Conservation (phyloP, 1,140 invertebrate genomes). For the Drepana arcuata region DNA sequence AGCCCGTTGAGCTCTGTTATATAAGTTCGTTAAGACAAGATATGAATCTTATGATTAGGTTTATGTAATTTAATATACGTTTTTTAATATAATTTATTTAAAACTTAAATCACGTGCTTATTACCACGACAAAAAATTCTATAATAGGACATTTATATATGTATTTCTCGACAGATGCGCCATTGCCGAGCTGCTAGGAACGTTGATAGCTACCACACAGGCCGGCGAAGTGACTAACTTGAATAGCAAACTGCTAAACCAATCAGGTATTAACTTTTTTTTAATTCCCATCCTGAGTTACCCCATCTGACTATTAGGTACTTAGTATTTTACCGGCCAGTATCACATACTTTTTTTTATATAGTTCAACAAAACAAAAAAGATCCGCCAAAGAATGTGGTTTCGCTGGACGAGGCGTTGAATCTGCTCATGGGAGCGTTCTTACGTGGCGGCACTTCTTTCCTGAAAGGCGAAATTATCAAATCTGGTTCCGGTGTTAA, state of each 20-base stretch:
- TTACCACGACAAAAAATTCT: no score
- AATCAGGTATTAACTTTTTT: conserved; percentile 16
- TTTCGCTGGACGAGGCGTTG: conserved; percentile 93
- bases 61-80: no score
- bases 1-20: no score
- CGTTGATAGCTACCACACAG: conserved; percentile 89
- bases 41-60: no score
- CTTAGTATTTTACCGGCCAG: no score
- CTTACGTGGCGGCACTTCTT: conserved; percentile 93
- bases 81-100: no score
- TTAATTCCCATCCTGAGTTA: no score
- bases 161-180: conserved; percentile 77
- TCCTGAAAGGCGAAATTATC: conserved; percentile 97
- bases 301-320: no score
- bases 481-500: conserved; percentile 94
- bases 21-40: no score
- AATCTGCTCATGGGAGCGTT: conserved; percentile 96
- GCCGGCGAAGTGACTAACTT: conserved; percentile 68
- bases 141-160: no score
- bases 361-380: conserved; percentile 73
- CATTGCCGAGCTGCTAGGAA: conserved; percentile 92
- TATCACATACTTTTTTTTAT: no score
- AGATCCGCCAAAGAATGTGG: conserved; percentile 57
- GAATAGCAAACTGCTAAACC: conserved; percentile 54
- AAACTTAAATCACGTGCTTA: no score